Conservation (phyloP, 2,888 invertebrate genomes). For the Agrotis puta region DNA sequence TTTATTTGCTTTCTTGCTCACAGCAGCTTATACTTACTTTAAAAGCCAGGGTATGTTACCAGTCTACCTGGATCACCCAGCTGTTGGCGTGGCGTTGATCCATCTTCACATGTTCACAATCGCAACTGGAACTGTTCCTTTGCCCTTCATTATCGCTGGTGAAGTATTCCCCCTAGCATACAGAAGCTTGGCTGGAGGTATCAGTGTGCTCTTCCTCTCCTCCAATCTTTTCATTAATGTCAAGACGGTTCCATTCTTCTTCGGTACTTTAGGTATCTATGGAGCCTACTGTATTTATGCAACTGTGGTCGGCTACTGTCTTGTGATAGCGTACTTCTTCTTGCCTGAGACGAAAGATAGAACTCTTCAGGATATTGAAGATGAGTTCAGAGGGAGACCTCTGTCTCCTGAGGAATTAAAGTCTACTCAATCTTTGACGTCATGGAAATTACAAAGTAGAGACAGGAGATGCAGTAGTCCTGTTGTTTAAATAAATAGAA, state of each 20-base stretch:
- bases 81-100: slow-evolving; percentile 74
- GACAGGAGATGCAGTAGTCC: slow-evolving; percentile 75
- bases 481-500: slow-evolving; percentile 57
- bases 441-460: slow-evolving; percentile 69
- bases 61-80: slow-evolving; percentile 72
- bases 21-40: slow-evolving; percentile 74
- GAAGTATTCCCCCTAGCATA: slow-evolving; percentile 92
- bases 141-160: slow-evolving; percentile 93
- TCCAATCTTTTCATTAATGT: slow-evolving; percentile 77
- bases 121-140: slow-evolving; percentile 90
- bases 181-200: slow-evolving; percentile 90
- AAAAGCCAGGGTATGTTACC: slow-evolving; percentile 69
- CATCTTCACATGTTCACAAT: slow-evolving; percentile 88
- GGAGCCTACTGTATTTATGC: slow-evolving; percentile 80
- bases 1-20: slow-evolving; percentile 68
- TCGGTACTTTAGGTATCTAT: slow-evolving; percentile 73
- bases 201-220: slow-evolving; percentile 79
- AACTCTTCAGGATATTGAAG: slow-evolving; percentile 82
- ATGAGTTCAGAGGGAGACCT: slow-evolving; percentile 78
- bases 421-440: slow-evolving; percentile 74
- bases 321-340: slow-evolving; percentile 74
- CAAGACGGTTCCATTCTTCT: slow-evolving; percentile 77
- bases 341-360: slow-evolving; percentile 82
- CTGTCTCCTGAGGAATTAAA: slow-evolving; percentile 74
- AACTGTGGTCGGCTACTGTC: slow-evolving; percentile 74